Conservation (phyloP, 1,140 invertebrate genomes). For the Trichoplusia ni region DNA sequence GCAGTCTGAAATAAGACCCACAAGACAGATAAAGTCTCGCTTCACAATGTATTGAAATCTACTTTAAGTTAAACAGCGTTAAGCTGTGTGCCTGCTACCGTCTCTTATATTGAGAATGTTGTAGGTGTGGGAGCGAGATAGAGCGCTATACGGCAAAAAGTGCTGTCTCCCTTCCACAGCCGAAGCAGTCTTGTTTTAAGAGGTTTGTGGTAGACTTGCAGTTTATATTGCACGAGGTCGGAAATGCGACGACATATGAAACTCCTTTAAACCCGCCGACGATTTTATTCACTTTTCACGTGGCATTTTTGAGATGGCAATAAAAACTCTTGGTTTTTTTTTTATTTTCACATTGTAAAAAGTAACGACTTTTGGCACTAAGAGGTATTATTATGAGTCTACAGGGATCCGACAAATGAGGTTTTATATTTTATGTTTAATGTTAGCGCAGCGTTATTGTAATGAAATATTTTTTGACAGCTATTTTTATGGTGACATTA, state of each 20-base stretch:
- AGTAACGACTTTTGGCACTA: slow-evolving; percentile 2
- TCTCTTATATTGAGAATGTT: too few species aligned
- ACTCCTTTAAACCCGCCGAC: not conserved
- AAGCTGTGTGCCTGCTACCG: too few species aligned
- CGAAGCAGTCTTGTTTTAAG: too few species aligned
- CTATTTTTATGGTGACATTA: not conserved
- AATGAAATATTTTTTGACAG: not conserved
- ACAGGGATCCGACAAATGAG: slow-evolving; percentile 1
- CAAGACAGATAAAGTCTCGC: not conserved
- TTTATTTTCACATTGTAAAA: slow-evolving; percentile 22
- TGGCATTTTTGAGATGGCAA: slow-evolving; percentile 3
- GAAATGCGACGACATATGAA: slow-evolving; percentile 1
- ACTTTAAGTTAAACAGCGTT: not conserved
- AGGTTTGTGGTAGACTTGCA: too few species aligned
- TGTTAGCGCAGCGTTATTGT: slow-evolving; percentile 1
- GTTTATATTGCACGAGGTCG: slow-evolving; percentile 26
- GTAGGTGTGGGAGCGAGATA: too few species aligned
- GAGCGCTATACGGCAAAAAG: too few species aligned
- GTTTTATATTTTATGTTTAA: slow-evolving; percentile 4
- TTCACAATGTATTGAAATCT: slow-evolving; percentile 15
- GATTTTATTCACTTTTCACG: slow-evolving; percentile 12
- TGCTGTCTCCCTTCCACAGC: too few species aligned
- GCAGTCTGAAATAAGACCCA: not conserved
- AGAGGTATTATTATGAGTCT: slow-evolving; percentile 12
- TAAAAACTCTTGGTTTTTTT: slow-evolving; percentile 11